phyloP scores from a whole-genome alignment of 2,888 invertebrate genomes.

The Rapana venosa region DNA sequence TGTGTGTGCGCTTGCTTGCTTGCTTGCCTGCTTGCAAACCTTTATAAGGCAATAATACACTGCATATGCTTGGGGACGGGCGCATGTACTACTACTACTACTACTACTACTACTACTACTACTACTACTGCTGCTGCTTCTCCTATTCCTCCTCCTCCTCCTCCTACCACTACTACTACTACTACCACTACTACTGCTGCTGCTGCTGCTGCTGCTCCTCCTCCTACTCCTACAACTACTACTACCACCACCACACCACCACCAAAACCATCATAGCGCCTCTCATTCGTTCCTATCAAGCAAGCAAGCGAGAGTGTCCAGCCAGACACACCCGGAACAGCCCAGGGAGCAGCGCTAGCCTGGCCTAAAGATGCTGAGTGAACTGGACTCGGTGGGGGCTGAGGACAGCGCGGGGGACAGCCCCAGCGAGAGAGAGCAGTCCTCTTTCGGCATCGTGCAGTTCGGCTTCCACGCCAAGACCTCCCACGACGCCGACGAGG shows the following conservation, averaged over 20 bases:
- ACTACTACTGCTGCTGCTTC: neutral
- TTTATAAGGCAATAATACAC: too few species aligned
- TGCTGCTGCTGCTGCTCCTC: too few species aligned
- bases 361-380: neutral
- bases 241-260: too few species aligned
- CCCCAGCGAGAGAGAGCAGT: neutral
- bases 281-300: neutral
- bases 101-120: too few species aligned
- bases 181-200: too few species aligned
- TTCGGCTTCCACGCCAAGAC: constrained; percentile 74
- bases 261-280: neutral
- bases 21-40: too few species aligned
- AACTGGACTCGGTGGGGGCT: neutral
- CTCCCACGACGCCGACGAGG: constrained; percentile 69
- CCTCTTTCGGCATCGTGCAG: constrained; percentile 62
- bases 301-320: neutral
- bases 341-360: neutral
- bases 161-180: neutral
- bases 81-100: neutral
- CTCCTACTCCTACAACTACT: too few species aligned
- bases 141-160: too few species aligned
- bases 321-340: too few species aligned
- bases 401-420: neutral
- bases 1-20: neutral
- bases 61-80: neutral